A percentile compares a stretch with the other conserved stretches of the same genome.
Conservation (phyloP, 2,888 invertebrate species). For the Macaria liturata region DNA sequence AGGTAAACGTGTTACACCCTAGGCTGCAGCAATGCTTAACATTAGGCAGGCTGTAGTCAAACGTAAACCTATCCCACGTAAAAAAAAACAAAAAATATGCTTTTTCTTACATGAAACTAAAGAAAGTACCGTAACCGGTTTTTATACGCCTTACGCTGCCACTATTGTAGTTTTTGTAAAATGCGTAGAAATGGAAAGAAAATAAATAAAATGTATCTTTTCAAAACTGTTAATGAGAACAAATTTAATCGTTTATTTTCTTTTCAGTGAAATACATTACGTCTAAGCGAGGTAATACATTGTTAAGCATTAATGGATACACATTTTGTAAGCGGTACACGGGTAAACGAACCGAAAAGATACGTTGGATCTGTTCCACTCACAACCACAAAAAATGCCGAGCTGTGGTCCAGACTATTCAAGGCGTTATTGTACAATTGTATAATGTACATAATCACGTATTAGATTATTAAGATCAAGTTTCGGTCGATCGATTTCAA, state of each 20-base stretch:
- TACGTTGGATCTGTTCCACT: constrained; percentile 48
- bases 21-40: too few species aligned
- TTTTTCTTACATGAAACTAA: too few species aligned
- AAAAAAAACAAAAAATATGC: too few species aligned
- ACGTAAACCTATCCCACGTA: too few species aligned
- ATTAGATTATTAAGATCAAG: not conserved
- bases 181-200: too few species aligned
- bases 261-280: constrained; percentile 33
- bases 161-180: too few species aligned
- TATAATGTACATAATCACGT: constrained; percentile 39
- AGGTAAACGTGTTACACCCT: too few species aligned
- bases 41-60: too few species aligned
- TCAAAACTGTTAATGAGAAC: too few species aligned
- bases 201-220: too few species aligned
- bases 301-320: constrained; percentile 39
- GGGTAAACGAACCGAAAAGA: constrained; percentile 28
- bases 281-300: constrained; percentile 42
- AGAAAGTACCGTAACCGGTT: too few species aligned
- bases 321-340: constrained; percentile 40
- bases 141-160: too few species aligned
- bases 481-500: not conserved
- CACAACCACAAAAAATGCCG: constrained; percentile 44
- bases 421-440: constrained; percentile 32
- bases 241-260: not conserved
- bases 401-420: constrained; percentile 29